Conservation (phyloP, 2,888 invertebrate species). For the Onthophagus sagittarius region DNA sequence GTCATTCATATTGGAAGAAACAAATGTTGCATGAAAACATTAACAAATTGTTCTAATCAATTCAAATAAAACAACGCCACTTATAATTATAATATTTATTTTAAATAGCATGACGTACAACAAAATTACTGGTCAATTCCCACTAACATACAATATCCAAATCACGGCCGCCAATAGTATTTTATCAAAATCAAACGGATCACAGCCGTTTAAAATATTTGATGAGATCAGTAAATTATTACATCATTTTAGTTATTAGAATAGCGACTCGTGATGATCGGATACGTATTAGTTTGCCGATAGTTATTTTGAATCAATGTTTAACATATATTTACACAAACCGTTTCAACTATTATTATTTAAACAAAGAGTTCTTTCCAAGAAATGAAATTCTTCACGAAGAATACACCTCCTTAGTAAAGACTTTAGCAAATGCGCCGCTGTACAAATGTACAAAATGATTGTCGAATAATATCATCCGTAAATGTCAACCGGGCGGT, state of each 20-base stretch:
- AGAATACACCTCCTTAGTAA: not conserved
- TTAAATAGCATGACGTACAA: not conserved
- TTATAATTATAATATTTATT: not conserved
- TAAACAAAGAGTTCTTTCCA: not conserved
- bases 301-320: not conserved
- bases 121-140: not conserved
- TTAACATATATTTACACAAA: not conserved
- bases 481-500: conserved; percentile 41
- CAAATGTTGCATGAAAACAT: not conserved
- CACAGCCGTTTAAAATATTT: not conserved
- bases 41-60: not conserved
- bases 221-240: not conserved
- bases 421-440: not conserved
- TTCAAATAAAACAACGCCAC: not conserved
- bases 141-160: not conserved
- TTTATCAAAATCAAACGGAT: not conserved
- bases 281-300: not conserved
- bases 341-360: not conserved
- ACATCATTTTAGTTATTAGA: not conserved
- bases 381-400: not conserved
- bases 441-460: conserved; percentile 1
- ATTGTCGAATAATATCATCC: conserved; percentile 20
- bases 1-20: not conserved
- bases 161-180: not conserved
- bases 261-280: not conserved